Base-by-base conservation (phyloP, 2,888 invertebrate genomes). In the Tetheella fluctuosa region DNA sequence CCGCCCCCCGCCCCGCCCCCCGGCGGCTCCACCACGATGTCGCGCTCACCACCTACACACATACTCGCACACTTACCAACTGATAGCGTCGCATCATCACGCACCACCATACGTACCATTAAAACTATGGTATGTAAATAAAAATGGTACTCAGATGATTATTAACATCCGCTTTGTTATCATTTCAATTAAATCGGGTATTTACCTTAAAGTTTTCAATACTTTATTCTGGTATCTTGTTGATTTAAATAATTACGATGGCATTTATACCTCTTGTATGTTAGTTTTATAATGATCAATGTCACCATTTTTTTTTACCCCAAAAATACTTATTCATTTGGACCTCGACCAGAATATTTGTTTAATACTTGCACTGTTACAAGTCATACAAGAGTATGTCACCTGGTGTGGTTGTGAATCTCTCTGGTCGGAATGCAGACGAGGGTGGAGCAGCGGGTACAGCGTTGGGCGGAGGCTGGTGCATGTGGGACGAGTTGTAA, bases 371-470 rank as follows among this genome's bases (percentile, higher is more conserved):
- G 25, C 6, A 30, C 30, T 30, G 30, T 53, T 28, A n/a, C 12
- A n/a, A 23, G 0, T 30, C 28, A 15, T 13, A 53, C 23, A 54
- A 54, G 48, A 54, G 48, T 17, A 13, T 23, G 23, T 28, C 70
- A 88, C 88, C 87, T 64, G 88, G 88, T 6, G 83, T 84, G 54
- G 84, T 77, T 1, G 84, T 84, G 69, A 90, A 90, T 65, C 85
- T 72, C 64, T 84, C 83, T 4, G 74, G 68, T 8, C 20, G 48
- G 48, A 48, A 48, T 39, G 61, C 64, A 4, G 76, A 64, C 12
- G 69, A 59, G 37, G 76, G 67, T 13, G 76, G 67, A 48, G 68
- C 64, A 52, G 65, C 65, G 37, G 74, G 61, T 15, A 60, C 52
- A 53, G 57, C 39, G 17, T 64, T 69, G 23, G 67, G 52, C 48